phyloP scores from a whole-genome alignment of 2,888 invertebrate genomes.

The Oligia fasciuncula region DNA sequence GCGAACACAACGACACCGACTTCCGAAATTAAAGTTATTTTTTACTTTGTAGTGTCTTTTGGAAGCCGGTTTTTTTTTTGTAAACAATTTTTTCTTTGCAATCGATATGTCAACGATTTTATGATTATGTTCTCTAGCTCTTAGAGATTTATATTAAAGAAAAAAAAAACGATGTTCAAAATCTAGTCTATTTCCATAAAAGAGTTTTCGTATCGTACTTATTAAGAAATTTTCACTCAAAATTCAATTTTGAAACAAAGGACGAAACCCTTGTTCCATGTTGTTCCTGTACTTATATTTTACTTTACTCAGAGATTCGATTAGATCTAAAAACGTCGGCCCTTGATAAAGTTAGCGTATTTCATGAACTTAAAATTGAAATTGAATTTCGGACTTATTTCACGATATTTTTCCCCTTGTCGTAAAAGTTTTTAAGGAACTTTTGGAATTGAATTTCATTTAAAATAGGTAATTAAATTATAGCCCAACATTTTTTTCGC shows the following conservation, averaged over 20 bases:
- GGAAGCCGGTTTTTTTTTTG: too few species aligned
- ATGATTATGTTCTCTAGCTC: neutral
- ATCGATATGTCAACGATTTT: neutral
- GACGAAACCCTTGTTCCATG: neutral
- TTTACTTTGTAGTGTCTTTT: too few species aligned
- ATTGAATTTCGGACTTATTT: slow-evolving; percentile 27
- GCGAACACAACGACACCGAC: too few species aligned
- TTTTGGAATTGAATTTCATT: slow-evolving; percentile 13
- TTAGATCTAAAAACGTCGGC: slow-evolving; percentile 19
- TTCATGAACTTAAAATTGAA: slow-evolving; percentile 10
- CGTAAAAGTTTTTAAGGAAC: slow-evolving; percentile 19
- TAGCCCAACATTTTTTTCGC: neutral
- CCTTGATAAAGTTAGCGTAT: slow-evolving; percentile 11
- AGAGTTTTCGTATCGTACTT: neutral
- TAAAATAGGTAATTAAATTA: slow-evolving; percentile 3
- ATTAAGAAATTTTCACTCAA: neutral
- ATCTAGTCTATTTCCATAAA: neutral
- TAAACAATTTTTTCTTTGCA: neutral
- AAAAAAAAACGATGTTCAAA: neutral
- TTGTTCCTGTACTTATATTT: neutral
- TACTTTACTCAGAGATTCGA: slow-evolving; percentile 6
- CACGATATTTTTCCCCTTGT: neutral
- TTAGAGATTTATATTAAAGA: neutral
- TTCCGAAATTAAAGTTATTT: too few species aligned
- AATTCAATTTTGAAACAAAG: slow-evolving; percentile 7